Conservation (phyloP, 2,113 vertebrate species). For the Oryzias melastigma region DNA sequence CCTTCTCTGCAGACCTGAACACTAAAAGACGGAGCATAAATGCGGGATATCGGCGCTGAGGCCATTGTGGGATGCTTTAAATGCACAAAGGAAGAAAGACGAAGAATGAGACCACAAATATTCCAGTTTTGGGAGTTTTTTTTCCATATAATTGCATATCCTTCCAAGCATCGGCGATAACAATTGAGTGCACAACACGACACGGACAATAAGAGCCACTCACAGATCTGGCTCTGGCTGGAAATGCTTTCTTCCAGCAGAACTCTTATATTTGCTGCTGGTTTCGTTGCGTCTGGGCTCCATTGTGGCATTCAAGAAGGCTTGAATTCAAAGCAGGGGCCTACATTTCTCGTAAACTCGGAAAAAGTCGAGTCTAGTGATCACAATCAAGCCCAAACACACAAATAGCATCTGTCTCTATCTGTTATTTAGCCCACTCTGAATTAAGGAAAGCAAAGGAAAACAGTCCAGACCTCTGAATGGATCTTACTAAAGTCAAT, state of each 20-base stretch:
- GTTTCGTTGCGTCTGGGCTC: slow-evolving; percentile 14
- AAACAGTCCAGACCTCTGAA: slow-evolving; percentile 44
- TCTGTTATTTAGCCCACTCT: slow-evolving; percentile 50
- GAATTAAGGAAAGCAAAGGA: slow-evolving; percentile 42
- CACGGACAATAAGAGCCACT: not conserved
- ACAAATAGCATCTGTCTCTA: slow-evolving; percentile 37
- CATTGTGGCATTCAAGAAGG: slow-evolving; percentile 34
- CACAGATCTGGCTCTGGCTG: not conserved
- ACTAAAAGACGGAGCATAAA: slow-evolving; percentile 23
- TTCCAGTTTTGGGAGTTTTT: not conserved
- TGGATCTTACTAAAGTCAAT: slow-evolving; percentile 49
- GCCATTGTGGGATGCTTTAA: slow-evolving; percentile 4
- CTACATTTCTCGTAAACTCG: slow-evolving; percentile 38
- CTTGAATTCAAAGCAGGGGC: slow-evolving; percentile 31
- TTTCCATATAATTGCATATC: slow-evolving; percentile 6
- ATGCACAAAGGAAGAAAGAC: not conserved
- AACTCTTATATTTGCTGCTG: slow-evolving; percentile 17
- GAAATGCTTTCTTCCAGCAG: slow-evolving; percentile 1
- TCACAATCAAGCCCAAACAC: slow-evolving; percentile 53
- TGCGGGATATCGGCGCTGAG: slow-evolving; percentile 7
- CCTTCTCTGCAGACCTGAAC: slow-evolving; percentile 20
- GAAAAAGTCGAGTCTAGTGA: slow-evolving; percentile 36
- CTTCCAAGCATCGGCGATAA: slow-evolving; percentile 8
- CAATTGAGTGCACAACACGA: not conserved
- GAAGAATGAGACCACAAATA: slow-evolving; percentile 17